These are phyloP conservation scores for Lycophotia porphyrea DNA, from an alignment of 2,888 invertebrate genomes.

Conservation along the genomic window DNA sequence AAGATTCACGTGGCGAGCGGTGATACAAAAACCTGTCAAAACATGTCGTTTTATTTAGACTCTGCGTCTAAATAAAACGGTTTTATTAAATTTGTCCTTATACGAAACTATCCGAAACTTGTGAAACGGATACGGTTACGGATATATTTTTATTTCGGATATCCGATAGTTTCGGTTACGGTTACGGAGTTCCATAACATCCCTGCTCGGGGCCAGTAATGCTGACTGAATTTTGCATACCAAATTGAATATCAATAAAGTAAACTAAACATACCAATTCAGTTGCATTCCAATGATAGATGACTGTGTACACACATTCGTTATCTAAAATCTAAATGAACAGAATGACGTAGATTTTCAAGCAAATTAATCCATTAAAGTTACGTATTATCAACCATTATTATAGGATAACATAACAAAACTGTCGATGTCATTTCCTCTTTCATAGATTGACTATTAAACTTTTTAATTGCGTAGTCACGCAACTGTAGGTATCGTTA, in stretches of 20 bases:
- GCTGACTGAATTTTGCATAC: no score
- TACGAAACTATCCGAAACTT: no score
- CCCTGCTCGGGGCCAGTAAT: no score
- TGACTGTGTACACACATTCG: constrained; percentile 3
- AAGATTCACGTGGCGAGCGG: no score
- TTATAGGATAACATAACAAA: background rate
- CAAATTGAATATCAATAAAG: background rate
- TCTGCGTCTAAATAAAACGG: no score
- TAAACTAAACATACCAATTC: background rate
- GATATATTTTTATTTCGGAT: no score
- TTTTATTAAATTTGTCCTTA: no score
- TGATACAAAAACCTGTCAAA: no score
- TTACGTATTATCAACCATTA: background rate
- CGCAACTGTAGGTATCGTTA: background rate
- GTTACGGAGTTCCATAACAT: no score
- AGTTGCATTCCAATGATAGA: constrained; percentile 27
- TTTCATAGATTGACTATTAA: constrained; percentile 13
- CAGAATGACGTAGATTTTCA: constrained; percentile 1
- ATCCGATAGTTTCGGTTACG: no score
- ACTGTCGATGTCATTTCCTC: constrained; percentile 4
- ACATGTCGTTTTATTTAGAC: no score
- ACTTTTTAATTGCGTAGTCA: constrained; percentile 25
- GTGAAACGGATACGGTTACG: no score
- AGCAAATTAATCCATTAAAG: background rate
- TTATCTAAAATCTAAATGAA: constrained; percentile 16